Evolutionary conservation across 2,113 vertebrate genomes (phyloP).

Genomic region (Thalassoma bifasciatum): DNA sequence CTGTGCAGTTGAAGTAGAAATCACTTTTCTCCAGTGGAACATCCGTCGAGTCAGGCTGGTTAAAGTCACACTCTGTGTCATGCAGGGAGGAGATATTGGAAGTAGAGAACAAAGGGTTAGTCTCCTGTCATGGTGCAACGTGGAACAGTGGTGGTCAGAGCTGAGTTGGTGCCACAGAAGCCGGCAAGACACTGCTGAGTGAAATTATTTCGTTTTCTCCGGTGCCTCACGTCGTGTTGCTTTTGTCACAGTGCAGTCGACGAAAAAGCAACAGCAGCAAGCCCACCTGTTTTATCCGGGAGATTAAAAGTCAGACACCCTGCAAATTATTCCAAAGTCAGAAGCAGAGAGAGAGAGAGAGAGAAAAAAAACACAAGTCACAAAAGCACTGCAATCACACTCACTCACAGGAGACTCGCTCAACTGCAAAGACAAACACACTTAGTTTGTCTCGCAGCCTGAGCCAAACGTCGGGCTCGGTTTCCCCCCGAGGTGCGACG

Average conservation of each 20-base stretch:
- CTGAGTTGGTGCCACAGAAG: conserved; percentile 9
- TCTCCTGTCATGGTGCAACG: conserved; percentile 29
- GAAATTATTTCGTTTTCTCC: conserved; percentile 21
- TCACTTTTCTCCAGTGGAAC: conserved; percentile 47
- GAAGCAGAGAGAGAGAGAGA: background rate
- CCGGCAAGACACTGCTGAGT: conserved; percentile 2
- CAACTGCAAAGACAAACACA: conserved; percentile 68
- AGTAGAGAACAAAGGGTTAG: conserved; percentile 22
- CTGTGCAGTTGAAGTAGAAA: conserved; percentile 57
- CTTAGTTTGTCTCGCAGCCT: conserved; percentile 56
- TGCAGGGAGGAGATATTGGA: conserved; percentile 36
- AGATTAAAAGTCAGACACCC: conserved; percentile 61
- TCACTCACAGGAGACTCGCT: conserved; percentile 35
- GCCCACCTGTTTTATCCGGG: conserved; percentile 39
- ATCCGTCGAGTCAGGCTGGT: conserved; percentile 43
- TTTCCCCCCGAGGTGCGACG: conserved; percentile 62
- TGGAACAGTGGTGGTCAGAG: background rate
- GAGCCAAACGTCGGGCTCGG: conserved; percentile 50
- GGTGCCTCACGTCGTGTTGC: conserved; percentile 33
- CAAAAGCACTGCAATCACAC: conserved; percentile 39
- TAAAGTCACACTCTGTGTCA: conserved; percentile 44
- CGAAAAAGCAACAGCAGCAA: conserved; percentile 6
- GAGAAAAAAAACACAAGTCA: background rate
- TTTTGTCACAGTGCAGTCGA: conserved; percentile 43
- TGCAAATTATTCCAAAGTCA: conserved; percentile 52